A percentile compares a stretch with the other conserved stretches of the same genome.
Conservation (phyloP, 2,888 invertebrate species). For the Dryadula phaetusa region DNA sequence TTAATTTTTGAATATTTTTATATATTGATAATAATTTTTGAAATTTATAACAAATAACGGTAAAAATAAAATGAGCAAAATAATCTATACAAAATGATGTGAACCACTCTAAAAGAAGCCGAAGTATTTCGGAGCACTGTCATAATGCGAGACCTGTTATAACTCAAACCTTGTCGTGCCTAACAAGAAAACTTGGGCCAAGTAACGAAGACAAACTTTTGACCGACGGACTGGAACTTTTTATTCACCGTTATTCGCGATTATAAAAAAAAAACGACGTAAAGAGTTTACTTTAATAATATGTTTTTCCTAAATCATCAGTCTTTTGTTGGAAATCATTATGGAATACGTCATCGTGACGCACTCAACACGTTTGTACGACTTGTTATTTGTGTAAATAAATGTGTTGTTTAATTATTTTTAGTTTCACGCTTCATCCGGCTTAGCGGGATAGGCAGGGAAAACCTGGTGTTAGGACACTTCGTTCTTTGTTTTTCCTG, state of each 20-base stretch:
- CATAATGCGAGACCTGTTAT: slow-evolving; percentile 44
- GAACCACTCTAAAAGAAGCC: background rate
- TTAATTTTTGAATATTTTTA: no score
- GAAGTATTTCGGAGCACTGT: slow-evolving; percentile 38
- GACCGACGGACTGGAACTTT: slow-evolving; percentile 42
- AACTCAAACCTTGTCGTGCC: slow-evolving; percentile 46
- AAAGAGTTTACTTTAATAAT: background rate
- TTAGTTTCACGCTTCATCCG: no score
- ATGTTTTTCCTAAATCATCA: no score
- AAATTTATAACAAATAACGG: no score
- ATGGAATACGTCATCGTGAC: background rate
- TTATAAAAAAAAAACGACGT: slow-evolving; percentile 18
- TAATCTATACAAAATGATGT: background rate
- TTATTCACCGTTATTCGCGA: slow-evolving; percentile 44
- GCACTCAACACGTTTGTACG: no score
- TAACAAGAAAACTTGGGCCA: slow-evolving; percentile 50
- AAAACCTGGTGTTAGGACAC: no score
- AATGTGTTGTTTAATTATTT: no score
- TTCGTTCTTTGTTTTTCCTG: no score
- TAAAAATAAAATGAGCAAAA: background rate
- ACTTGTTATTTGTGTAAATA: no score
- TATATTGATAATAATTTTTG: no score
- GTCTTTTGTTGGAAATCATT: background rate
- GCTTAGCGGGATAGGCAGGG: no score
- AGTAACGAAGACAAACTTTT: slow-evolving; percentile 43